phyloP scores from a whole-genome alignment of 2,113 vertebrate species.

The Collichthys lucidus region DNA sequence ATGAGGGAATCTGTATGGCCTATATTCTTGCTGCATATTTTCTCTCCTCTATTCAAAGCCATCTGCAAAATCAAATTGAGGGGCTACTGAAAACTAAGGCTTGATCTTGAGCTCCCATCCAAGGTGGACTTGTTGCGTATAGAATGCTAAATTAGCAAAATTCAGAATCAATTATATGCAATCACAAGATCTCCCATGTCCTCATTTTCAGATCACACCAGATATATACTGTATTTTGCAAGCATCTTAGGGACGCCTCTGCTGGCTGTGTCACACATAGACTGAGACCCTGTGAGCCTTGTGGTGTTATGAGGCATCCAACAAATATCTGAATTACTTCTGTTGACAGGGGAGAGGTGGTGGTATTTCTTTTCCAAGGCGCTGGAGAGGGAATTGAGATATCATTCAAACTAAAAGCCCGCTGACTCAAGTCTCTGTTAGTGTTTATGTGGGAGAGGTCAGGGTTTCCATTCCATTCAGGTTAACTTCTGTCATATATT shows the following conservation, averaged over 20 bases:
- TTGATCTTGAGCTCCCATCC: constrained; percentile 24
- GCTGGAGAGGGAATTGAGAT: constrained; percentile 80
- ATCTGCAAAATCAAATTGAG: constrained; percentile 11
- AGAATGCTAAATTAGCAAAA: constrained; percentile 25
- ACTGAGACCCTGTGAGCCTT: constrained; percentile 57
- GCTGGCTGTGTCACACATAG: constrained; percentile 54
- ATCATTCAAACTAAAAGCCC: constrained; percentile 82
- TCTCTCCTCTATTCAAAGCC: constrained; percentile 17
- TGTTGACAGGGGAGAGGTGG: constrained; percentile 71
- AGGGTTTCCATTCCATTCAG: constrained; percentile 77
- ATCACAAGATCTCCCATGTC: constrained; percentile 3
- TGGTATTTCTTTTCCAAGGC: constrained; percentile 79
- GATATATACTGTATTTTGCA: constrained; percentile 29
- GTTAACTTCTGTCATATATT: constrained; percentile 75
- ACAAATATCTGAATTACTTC: constrained; percentile 75
- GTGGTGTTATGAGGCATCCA: constrained; percentile 59
- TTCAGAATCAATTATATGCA: constrained; percentile 27
- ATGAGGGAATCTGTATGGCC: constrained; percentile 2
- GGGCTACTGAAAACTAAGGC: background rate
- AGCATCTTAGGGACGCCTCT: constrained; percentile 48
- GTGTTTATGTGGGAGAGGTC: constrained; percentile 79
- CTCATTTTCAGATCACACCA: constrained; percentile 40
- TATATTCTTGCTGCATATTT: constrained; percentile 2
- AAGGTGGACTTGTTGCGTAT: background rate
- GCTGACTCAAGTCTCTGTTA: constrained; percentile 80